A percentile compares a stretch with the other conserved stretches of the same genome.
These are phyloP conservation scores for Stictocephala bisonia DNA, from an alignment of 2,888 invertebrate species.

Conservation along the genomic window DNA sequence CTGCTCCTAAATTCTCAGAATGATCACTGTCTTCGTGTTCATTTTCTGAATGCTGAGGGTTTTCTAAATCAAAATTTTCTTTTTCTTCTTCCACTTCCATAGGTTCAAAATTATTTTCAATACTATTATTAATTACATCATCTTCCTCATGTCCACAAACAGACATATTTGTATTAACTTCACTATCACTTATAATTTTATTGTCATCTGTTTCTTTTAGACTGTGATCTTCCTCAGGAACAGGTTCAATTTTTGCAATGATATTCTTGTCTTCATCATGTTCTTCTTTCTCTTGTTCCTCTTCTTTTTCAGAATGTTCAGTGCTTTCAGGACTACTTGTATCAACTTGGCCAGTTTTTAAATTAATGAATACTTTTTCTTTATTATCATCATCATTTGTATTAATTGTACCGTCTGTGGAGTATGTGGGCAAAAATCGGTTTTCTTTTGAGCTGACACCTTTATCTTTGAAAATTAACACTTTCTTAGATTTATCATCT, in stretches of 20 bases:
- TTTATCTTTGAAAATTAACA: conserved; percentile 59
- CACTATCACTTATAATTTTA: conserved; percentile 6
- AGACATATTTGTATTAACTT: conserved; percentile 11
- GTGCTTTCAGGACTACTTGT: conserved; percentile 15
- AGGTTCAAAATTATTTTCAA: no score
- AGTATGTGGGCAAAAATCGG: conserved; percentile 51
- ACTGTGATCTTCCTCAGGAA: neutral
- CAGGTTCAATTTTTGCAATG: neutral
- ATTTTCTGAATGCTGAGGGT: no score
- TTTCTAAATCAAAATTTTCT: no score
- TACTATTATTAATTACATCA: no score
- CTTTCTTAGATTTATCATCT: conserved; percentile 53
- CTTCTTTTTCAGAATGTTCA: conserved; percentile 47
- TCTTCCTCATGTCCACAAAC: no score
- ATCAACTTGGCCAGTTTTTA: conserved; percentile 53
- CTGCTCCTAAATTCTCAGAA: no score
- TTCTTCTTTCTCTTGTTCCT: conserved; percentile 51
- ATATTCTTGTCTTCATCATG: conserved; percentile 3
- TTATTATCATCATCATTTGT: conserved; percentile 48
- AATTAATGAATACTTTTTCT: conserved; percentile 52
- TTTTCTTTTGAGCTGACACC: conserved; percentile 50
- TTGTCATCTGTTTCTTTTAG: conserved; percentile 2
- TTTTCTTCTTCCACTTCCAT: no score
- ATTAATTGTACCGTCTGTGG: neutral
- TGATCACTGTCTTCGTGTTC: no score